These are phyloP conservation scores for Odontothrips loti DNA, from an alignment of 2,888 invertebrate species.

Conservation along the genomic window DNA sequence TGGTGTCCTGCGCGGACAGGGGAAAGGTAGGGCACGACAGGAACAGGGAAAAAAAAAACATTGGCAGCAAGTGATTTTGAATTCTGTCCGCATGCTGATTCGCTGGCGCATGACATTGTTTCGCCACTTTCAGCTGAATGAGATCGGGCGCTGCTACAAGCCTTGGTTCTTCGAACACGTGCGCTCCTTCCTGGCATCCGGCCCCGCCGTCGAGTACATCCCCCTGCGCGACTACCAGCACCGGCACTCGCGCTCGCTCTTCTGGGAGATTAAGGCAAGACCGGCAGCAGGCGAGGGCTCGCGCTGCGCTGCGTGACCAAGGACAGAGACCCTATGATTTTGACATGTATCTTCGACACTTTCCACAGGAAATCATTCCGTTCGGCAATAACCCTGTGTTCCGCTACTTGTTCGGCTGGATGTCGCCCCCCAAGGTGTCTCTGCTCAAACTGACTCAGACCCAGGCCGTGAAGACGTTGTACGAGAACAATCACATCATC, in stretches of 20 bases:
- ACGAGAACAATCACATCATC: constrained; percentile 71
- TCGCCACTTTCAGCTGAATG: constrained; percentile 55
- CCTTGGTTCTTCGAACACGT: constrained; percentile 84
- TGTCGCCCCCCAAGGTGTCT: constrained; percentile 77
- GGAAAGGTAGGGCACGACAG: constrained; percentile 49
- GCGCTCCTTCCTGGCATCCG: constrained; percentile 49
- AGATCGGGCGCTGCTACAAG: constrained; percentile 71
- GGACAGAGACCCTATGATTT: not conserved
- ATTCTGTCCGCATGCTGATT: not conserved
- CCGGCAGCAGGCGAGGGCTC: too few species aligned
- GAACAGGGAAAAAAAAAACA: not conserved
- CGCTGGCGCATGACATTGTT: constrained; percentile 41
- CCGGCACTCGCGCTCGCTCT: constrained; percentile 71
- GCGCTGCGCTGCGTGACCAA: constrained; percentile 15
- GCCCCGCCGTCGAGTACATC: constrained; percentile 60
- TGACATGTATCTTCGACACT: not conserved
- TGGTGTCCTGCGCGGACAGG: constrained; percentile 58
- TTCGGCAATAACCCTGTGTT: constrained; percentile 74
- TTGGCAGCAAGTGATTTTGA: not conserved
- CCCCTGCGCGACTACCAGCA: constrained; percentile 79
- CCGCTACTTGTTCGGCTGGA: constrained; percentile 70
- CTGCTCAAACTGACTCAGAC: constrained; percentile 74
- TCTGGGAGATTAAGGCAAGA: constrained; percentile 74
- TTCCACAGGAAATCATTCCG: constrained; percentile 71
- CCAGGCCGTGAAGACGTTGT: constrained; percentile 62